Evolutionary conservation across 2,113 vertebrate genomes (phyloP).

Genomic region (Phycodurus eques): DNA sequence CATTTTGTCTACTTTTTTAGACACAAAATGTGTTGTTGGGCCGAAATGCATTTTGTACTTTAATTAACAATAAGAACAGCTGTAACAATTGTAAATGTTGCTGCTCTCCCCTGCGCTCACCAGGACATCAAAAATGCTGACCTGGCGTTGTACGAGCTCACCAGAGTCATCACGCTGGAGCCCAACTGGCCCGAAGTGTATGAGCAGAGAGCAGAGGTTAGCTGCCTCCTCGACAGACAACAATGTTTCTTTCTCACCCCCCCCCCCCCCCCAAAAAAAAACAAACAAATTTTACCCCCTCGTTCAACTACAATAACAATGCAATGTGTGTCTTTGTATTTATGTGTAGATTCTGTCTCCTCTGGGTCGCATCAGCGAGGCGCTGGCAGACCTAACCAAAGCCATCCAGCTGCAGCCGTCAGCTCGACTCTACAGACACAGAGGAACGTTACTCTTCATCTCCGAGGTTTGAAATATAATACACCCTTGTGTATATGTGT

Average conservation of each 20-base stretch:
- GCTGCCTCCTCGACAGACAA: background rate
- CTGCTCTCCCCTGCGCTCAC: background rate
- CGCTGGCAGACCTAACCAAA: conserved; percentile 89
- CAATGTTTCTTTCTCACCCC: background rate
- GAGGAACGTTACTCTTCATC: conserved; percentile 93
- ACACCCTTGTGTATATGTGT: background rate
- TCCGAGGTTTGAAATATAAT: conserved; percentile 81
- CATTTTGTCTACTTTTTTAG: too few relatives aligned
- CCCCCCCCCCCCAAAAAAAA: background rate
- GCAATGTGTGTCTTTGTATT: conserved; percentile 11
- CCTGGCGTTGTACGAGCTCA: conserved; percentile 90
- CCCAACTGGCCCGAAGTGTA: conserved; percentile 91
- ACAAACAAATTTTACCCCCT: background rate
- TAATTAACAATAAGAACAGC: too few relatives aligned
- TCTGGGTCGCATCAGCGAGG: conserved; percentile 90
- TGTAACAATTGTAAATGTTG: background rate
- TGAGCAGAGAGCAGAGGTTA: conserved; percentile 93
- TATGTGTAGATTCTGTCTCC: conserved; percentile 86
- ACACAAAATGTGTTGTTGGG: too few relatives aligned
- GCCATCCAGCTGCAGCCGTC: conserved; percentile 94
- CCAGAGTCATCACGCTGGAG: conserved; percentile 87
- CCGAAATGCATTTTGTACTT: too few relatives aligned
- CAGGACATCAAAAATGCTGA: conserved; percentile 97
- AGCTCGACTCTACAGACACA: conserved; percentile 89
- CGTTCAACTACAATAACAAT: background rate